phyloP scores from a whole-genome alignment of 2,888 invertebrate species.

The Drosophila neutralis region DNA sequence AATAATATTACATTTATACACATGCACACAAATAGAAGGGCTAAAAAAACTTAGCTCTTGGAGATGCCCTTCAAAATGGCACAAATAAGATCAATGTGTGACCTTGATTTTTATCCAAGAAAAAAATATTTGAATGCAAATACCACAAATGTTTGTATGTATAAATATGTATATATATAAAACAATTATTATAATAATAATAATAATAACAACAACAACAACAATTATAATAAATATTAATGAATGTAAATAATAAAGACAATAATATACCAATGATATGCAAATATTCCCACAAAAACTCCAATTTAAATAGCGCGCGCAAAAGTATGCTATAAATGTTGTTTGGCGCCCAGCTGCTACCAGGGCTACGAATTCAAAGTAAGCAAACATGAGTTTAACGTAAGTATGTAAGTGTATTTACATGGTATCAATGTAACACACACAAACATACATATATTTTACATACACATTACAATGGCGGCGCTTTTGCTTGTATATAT shows the following conservation, averaged over 20 bases:
- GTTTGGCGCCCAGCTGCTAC: not conserved
- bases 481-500: slow-evolving; percentile 20
- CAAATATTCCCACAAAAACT: too few species aligned
- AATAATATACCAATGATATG: not conserved
- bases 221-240: not conserved
- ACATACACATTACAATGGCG: not conserved
- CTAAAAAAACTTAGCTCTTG: not conserved
- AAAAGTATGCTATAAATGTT: slow-evolving; percentile 43
- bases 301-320: slow-evolving; percentile 1
- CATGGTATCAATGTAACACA: not conserved
- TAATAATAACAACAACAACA: not conserved
- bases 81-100: not conserved
- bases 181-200: not conserved
- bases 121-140: not conserved
- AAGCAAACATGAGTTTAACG: slow-evolving; percentile 6
- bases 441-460: not conserved
- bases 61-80: not conserved
- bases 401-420: not conserved
- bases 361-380: slow-evolving; percentile 19
- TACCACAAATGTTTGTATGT: too few species aligned
- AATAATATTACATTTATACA: not conserved
- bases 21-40: not conserved
- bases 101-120: not conserved
- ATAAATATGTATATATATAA: too few species aligned
- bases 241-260: not conserved